These are phyloP conservation scores for Diachasma alloeum DNA, from an alignment of 1,140 invertebrate genomes.

Conservation along the genomic window DNA sequence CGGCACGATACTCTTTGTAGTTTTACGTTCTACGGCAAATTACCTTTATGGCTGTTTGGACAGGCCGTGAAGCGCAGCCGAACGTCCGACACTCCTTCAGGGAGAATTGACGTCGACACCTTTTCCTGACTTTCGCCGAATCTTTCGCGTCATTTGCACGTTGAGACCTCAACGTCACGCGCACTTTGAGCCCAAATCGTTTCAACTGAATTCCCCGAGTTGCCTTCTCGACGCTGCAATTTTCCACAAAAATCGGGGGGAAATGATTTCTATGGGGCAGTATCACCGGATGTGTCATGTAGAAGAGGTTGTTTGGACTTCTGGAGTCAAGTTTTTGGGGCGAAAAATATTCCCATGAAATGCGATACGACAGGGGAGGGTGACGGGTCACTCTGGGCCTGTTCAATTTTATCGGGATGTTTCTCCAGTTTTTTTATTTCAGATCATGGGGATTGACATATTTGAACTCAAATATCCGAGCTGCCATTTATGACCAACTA, in stretches of 20 bases:
- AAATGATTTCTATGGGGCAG: not conserved
- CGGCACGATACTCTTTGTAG: constrained; percentile 31
- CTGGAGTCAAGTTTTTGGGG: not conserved
- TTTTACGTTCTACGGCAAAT: constrained; percentile 43
- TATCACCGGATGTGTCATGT: constrained; percentile 10
- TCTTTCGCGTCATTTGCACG: not conserved
- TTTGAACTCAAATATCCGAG: too few species aligned
- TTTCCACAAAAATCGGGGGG: not conserved
- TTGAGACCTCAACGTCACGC: not conserved
- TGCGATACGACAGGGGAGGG: not conserved
- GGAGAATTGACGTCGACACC: constrained; percentile 27
- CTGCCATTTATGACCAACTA: too few species aligned
- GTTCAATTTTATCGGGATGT: not conserved
- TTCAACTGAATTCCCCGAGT: not conserved
- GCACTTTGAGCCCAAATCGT: not conserved
- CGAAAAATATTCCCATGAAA: constrained; percentile 4
- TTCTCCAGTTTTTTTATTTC: not conserved
- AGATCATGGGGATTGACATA: too few species aligned
- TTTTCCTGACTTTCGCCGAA: constrained; percentile 15
- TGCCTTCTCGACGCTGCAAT: not conserved
- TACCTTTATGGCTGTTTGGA: constrained; percentile 44
- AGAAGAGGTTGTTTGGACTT: not conserved
- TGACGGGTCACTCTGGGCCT: not conserved
- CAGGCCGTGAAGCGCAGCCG: constrained; percentile 25
- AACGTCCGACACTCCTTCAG: constrained; percentile 7